These are phyloP conservation scores for Anarsia innoxiella DNA, from an alignment of 2,888 invertebrate genomes.

Conservation along the genomic window DNA sequence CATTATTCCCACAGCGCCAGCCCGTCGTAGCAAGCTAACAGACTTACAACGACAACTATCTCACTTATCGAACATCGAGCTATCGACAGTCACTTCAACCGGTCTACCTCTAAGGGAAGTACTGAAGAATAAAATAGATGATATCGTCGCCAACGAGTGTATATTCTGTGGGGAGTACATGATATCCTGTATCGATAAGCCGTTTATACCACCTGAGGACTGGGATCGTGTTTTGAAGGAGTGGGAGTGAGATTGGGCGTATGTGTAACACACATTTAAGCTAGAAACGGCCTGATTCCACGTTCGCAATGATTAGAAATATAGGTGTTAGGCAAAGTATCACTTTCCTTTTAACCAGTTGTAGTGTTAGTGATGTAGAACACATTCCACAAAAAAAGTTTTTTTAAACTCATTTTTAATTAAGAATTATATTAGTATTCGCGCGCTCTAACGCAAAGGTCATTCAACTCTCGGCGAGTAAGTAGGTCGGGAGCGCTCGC, in stretches of 20 bases:
- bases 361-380: no score
- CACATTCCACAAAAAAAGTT: no score
- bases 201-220: slow-evolving; percentile 88
- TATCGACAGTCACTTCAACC: slow-evolving; percentile 54
- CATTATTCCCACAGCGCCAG: slow-evolving; percentile 49
- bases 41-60: slow-evolving; percentile 79
- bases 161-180: slow-evolving; percentile 94
- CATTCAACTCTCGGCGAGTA: no score
- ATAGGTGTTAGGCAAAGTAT: no score
- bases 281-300: no score
- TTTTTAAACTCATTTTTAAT: no score
- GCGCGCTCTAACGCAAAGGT: no score
- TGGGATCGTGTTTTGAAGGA: slow-evolving; percentile 89
- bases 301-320: no score
- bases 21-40: slow-evolving; percentile 76
- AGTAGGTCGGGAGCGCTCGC: no score
- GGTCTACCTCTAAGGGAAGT: slow-evolving; percentile 76
- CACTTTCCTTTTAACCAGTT: no score
- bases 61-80: slow-evolving; percentile 62
- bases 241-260: slow-evolving; percentile 75
- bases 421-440: no score
- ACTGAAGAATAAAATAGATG: slow-evolving; percentile 88
- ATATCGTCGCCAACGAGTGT: slow-evolving; percentile 93
- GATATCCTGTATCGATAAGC: slow-evolving; percentile 91
- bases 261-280: no score